Percentiles rank a stretch among this genome's conserved stretches.
Conservation (phyloP, 2,113 vertebrate genomes). For the Verasper variegatus region DNA sequence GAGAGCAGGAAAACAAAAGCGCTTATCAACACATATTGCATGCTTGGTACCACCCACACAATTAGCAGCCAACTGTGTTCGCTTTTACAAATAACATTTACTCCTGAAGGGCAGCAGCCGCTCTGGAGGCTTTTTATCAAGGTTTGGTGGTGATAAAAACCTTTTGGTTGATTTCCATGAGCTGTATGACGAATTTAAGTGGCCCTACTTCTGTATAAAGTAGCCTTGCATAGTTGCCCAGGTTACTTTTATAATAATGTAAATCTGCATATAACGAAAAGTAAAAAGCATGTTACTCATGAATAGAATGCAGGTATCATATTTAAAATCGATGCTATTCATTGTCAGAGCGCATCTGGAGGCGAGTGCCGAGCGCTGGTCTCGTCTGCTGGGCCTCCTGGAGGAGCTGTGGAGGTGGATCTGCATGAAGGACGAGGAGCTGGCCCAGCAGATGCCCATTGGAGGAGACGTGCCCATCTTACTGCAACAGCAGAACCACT, state of each 20-base stretch:
- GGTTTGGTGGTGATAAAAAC: not conserved
- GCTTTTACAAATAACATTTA: not conserved
- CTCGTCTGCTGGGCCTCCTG: conserved; percentile 87
- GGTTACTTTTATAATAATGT: too few relatives aligned
- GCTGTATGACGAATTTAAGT: too few relatives aligned
- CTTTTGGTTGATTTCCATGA: not conserved
- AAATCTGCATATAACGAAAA: too few relatives aligned
- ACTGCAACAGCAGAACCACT: conserved; percentile 93
- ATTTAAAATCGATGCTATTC: conserved; percentile 8
- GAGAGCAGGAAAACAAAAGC: conserved; percentile 40
- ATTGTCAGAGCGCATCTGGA: conserved; percentile 91
- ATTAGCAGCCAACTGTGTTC: conserved; percentile 20
- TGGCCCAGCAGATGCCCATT: conserved; percentile 94
- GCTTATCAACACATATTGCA: conserved; percentile 34
- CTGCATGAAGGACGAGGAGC: conserved; percentile 93
- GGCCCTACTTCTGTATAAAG: not conserved
- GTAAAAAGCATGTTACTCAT: too few relatives aligned
- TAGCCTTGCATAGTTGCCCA: too few relatives aligned
- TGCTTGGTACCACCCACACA: conserved; percentile 38
- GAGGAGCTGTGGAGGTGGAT: conserved; percentile 97
- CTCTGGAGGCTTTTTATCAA: not conserved
- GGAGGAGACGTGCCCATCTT: conserved; percentile 94
- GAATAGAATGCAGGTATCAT: not conserved
- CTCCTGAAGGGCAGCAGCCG: not conserved
- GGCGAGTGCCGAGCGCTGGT: conserved; percentile 95